Evolutionary conservation across 2,888 invertebrate genomes (phyloP).

Genomic region (Parnassius smintheus): DNA sequence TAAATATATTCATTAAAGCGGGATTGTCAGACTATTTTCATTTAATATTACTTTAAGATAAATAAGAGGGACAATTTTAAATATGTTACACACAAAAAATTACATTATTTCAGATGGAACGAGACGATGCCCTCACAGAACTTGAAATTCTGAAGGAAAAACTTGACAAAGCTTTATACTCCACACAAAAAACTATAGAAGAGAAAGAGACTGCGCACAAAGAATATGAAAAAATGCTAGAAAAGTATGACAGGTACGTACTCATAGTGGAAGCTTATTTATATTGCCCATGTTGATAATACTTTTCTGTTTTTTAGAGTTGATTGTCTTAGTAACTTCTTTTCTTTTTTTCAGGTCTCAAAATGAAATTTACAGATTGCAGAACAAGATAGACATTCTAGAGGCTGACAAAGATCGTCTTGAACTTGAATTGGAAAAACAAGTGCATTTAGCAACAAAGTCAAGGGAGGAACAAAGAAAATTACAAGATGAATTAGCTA

Average conservation of each 20-base stretch:
- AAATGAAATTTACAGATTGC: constrained; percentile 93
- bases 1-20: too few relatives aligned
- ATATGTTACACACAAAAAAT: neutral
- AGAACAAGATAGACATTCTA: constrained; percentile 92
- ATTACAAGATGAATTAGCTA: constrained; percentile 91
- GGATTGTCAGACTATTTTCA: too few relatives aligned
- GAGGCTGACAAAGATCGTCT: constrained; percentile 94
- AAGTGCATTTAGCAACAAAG: constrained; percentile 88
- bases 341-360: constrained; percentile 84
- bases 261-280: constrained; percentile 33
- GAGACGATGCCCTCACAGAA: constrained; percentile 92
- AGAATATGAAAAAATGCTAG: constrained; percentile 95
- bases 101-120: constrained; percentile 84
- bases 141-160: constrained; percentile 94
- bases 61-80: too few relatives aligned
- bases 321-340: neutral
- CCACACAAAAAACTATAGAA: constrained; percentile 91
- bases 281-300: constrained; percentile 6
- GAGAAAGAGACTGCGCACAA: constrained; percentile 94
- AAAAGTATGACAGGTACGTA: constrained; percentile 92
- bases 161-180: constrained; percentile 91
- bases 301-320: constrained; percentile 7
- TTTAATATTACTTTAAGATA: too few relatives aligned
- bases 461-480: constrained; percentile 92
- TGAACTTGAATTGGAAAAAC: constrained; percentile 92